phyloP scores from a whole-genome alignment of 2,888 invertebrate genomes.

The Amaurobius ferox region DNA sequence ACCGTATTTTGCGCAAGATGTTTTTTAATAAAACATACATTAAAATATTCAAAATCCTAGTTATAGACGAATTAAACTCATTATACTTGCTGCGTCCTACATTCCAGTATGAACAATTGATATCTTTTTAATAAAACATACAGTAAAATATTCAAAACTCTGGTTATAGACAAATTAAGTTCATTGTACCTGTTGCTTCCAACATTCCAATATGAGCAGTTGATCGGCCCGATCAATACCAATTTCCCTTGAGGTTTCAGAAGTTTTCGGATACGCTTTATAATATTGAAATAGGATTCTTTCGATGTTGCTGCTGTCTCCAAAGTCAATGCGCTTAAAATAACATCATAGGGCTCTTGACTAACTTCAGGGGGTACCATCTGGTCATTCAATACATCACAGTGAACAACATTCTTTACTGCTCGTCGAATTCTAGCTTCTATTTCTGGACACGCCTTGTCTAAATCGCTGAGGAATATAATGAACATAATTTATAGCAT shows the following conservation, averaged over 20 bases:
- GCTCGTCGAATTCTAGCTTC: slow-evolving; percentile 37
- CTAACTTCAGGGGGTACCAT: slow-evolving; percentile 31
- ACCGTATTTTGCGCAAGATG: no score
- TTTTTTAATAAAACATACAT: no score
- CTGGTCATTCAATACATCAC: slow-evolving; percentile 37
- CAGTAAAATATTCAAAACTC: no score
- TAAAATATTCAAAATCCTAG: no score
- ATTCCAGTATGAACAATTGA: no score
- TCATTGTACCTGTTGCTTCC: slow-evolving; percentile 23
- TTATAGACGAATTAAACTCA: no score
- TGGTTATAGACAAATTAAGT: neutral
- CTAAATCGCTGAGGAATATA: slow-evolving; percentile 23
- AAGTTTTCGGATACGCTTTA: slow-evolving; percentile 16
- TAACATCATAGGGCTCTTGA: slow-evolving; percentile 25
- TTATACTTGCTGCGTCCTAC: no score
- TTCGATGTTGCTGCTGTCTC: slow-evolving; percentile 33
- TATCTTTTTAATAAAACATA: no score
- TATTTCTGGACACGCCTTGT: slow-evolving; percentile 27
- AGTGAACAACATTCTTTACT: slow-evolving; percentile 36
- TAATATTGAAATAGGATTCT: slow-evolving; percentile 32
- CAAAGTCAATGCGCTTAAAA: slow-evolving; percentile 31
- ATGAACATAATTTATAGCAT: neutral
- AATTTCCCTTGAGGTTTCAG: slow-evolving; percentile 15
- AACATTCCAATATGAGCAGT: slow-evolving; percentile 43
- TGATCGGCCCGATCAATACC: slow-evolving; percentile 26